Base-by-base conservation (phyloP, 1,140 invertebrate species). In the Drosophila tristis region DNA sequence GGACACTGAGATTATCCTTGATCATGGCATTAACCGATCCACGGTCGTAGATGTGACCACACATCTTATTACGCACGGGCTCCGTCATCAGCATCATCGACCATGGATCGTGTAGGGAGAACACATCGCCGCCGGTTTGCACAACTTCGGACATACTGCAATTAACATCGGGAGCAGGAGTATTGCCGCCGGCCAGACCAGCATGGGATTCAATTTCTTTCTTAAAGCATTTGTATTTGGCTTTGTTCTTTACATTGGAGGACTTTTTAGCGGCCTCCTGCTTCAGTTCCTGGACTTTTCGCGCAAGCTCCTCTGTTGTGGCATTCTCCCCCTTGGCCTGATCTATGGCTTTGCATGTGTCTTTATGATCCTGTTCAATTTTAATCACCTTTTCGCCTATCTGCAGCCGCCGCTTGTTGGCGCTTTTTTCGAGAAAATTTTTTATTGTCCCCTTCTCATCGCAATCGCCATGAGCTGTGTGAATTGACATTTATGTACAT, bases 41-140 rank as follows among this genome's bases (percentile, higher is more conserved):
- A 0, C 49, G 49, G 8, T 86, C 81, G 31, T 84, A 84, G 35
- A 86, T 57, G 39, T 84, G 80, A 6, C 80, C 80, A 6, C 80
- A 84, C 1, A 47, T 72, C 0, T 2, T 67, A 25, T 85, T 84
- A 4, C 66, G 66, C 7, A 85, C 51, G 0, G 80, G 80, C 50
- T 85, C 51, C 9, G 42, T 7, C 62, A 84, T 76, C 0, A 85
- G 15, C 0, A 23, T 42, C 49, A 80, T 85, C 5, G 80, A 65
- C 80, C 80, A 84, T 0, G 80, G 80, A 47, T 84, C 80, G 16
- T 56, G 49, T 16, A 84, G 45, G 4, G 80, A 80, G 20, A 72
- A 56, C 1, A 50, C 35, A 15, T 53, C 64, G 20, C 42, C 48
- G 13, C 50, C 68, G 39, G 43, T 5, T 8, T 43, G 50, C 15